These are phyloP conservation scores for Cataglyphis hispanica DNA, from an alignment of 1,140 invertebrate species.

Conservation along the genomic window DNA sequence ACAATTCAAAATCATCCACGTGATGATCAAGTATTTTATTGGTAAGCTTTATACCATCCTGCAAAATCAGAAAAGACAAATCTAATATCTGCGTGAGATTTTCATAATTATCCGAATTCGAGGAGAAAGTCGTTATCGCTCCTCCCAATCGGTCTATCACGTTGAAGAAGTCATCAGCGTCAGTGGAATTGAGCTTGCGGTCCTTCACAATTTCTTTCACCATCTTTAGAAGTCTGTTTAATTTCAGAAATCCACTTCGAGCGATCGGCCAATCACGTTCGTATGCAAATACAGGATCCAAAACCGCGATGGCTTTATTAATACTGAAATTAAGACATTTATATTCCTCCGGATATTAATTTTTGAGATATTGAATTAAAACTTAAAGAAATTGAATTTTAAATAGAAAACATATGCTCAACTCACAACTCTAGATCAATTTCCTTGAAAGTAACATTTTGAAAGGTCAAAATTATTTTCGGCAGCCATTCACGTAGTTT, in stretches of 20 bases:
- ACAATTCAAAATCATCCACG: conserved; percentile 45
- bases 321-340: conserved; percentile 72
- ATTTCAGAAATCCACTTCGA: conserved; percentile 71
- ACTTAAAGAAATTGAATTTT: neutral
- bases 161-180: conserved; percentile 28
- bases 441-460: conserved; percentile 78
- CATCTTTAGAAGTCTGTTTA: conserved; percentile 77
- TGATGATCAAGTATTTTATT: conserved; percentile 76
- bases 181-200: conserved; percentile 2
- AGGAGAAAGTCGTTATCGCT: conserved; percentile 30
- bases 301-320: conserved; percentile 72
- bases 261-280: conserved; percentile 76
- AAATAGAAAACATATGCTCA: neutral
- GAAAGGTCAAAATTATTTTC: conserved; percentile 77
- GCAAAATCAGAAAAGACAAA: conserved; percentile 69
- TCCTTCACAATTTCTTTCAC: conserved; percentile 68
- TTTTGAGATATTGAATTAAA: neutral
- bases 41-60: conserved; percentile 77
- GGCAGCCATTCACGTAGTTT: conserved; percentile 80
- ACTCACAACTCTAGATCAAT: conserved; percentile 82
- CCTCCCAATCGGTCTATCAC: conserved; percentile 62
- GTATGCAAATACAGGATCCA: conserved; percentile 77
- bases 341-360: neutral
- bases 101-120: conserved; percentile 40
- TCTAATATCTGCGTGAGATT: conserved; percentile 78